phyloP scores from a whole-genome alignment of 2,888 invertebrate species.

The Bedellia somnulentella region DNA sequence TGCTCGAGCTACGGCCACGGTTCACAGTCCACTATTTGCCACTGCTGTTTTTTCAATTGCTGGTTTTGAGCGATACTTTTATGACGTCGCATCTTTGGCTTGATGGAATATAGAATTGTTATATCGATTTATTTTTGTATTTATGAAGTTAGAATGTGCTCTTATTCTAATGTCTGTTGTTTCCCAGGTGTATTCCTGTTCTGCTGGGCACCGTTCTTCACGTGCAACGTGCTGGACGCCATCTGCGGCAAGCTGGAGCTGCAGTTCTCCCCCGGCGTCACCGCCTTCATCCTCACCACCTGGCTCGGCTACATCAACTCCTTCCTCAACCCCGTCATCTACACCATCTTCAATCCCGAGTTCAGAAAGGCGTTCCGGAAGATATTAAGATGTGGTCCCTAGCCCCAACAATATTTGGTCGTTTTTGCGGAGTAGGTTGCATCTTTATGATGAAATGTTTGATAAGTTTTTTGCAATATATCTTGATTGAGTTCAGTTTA shows the following conservation, averaged over 20 bases:
- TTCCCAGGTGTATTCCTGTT: slow-evolving; percentile 93
- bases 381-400: slow-evolving; percentile 72
- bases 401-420: slow-evolving; percentile 44
- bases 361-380: slow-evolving; percentile 97
- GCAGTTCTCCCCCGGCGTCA: slow-evolving; percentile 81
- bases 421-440: slow-evolving; percentile 19
- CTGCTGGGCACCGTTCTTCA: slow-evolving; percentile 99
- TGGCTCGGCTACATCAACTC: slow-evolving; percentile 99
- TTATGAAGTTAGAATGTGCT: too few species aligned
- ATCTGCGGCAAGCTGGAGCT: slow-evolving; percentile 85
- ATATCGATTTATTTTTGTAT: too few species aligned
- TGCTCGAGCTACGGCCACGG: too few species aligned
- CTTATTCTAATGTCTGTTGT: too few species aligned
- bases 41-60: too few species aligned
- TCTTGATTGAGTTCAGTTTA: too few species aligned
- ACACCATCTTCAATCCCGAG: slow-evolving; percentile 95
- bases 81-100: too few species aligned
- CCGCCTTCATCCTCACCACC: slow-evolving; percentile 89
- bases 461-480: too few species aligned
- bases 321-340: slow-evolving; percentile 90
- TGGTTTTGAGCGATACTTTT: too few species aligned
- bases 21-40: too few species aligned
- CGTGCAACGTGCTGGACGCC: slow-evolving; percentile 96
- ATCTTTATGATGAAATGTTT: too few species aligned
- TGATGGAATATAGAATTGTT: too few species aligned